Percentiles rank a stretch among this genome's conserved stretches.
phyloP scores from a whole-genome alignment of 2,888 invertebrate genomes.

The Congeria kusceri region DNA sequence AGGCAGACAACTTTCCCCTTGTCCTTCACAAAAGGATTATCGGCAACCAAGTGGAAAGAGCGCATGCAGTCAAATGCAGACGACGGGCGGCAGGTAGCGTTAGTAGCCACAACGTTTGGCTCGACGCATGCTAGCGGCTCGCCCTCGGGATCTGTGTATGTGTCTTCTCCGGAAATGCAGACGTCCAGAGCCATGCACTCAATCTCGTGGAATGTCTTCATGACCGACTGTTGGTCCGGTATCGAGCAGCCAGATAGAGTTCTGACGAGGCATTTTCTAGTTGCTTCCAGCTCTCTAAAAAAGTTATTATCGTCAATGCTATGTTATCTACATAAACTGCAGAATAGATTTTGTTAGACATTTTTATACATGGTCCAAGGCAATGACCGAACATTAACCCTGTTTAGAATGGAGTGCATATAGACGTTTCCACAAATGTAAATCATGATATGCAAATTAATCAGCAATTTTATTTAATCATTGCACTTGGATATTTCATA shows the following conservation, averaged over 20 bases:
- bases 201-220: conserved; percentile 35
- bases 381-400: no score
- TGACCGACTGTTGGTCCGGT: conserved; percentile 11
- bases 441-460: no score
- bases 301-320: no score
- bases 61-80: conserved; percentile 21
- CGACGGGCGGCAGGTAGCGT: conserved; percentile 25
- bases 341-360: no score
- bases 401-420: no score
- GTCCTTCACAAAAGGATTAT: conserved; percentile 22
- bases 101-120: conserved; percentile 10
- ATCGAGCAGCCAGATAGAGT: conserved; percentile 26
- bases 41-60: conserved; percentile 13
- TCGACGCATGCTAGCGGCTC: conserved; percentile 48
- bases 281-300: conserved; percentile 27
- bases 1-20: conserved; percentile 3
- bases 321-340: no score
- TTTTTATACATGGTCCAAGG: no score
- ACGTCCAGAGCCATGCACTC: conserved; percentile 55
- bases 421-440: no score
- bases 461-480: no score
- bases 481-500: no score
- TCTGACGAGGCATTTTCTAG: conserved; percentile 19
- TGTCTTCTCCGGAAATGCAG: conserved; percentile 32
- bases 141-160: conserved; percentile 27